phyloP scores from a whole-genome alignment of 2,888 invertebrate genomes.

The Folsomia manolachei region DNA sequence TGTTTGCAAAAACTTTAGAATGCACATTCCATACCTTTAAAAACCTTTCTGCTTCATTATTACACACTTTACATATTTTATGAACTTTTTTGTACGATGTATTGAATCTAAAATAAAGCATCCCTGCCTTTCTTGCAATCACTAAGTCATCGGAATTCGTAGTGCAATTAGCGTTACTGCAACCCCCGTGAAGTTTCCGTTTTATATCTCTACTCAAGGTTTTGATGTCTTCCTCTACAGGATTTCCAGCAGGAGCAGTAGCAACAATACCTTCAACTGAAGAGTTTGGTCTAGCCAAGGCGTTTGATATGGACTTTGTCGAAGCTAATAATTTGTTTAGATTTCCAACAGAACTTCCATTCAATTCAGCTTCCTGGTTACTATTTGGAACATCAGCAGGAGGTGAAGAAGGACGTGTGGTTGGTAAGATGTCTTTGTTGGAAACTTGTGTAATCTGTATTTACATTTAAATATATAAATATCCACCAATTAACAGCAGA shows the following conservation, averaged over 20 bases:
- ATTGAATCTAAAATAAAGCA: slow-evolving; percentile 8
- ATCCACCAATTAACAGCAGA: neutral
- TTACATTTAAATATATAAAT: neutral
- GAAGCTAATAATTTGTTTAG: neutral
- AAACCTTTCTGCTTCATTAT: slow-evolving; percentile 24
- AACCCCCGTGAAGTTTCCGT: slow-evolving; percentile 7
- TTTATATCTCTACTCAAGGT: neutral
- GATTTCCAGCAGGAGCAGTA: neutral
- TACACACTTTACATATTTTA: slow-evolving; percentile 30
- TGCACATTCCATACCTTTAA: slow-evolving; percentile 25
- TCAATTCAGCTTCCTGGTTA: neutral
- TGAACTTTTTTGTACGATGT: slow-evolving; percentile 5
- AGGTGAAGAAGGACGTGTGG: neutral
- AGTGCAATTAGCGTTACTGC: slow-evolving; percentile 6
- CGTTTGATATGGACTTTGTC: neutral
- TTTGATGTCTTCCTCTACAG: too few relatives aligned
- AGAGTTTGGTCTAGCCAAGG: neutral
- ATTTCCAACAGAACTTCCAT: slow-evolving; percentile 1
- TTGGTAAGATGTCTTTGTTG: slow-evolving; percentile 8
- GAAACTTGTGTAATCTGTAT: neutral
- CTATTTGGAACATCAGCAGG: neutral
- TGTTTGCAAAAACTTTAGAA: slow-evolving; percentile 5
- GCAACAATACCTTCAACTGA: neutral
- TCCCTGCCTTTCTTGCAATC: neutral
- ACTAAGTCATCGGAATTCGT: neutral